These are phyloP conservation scores for Xyliphius kryptos DNA, from an alignment of 2,113 vertebrate genomes.

Conservation along the genomic window DNA sequence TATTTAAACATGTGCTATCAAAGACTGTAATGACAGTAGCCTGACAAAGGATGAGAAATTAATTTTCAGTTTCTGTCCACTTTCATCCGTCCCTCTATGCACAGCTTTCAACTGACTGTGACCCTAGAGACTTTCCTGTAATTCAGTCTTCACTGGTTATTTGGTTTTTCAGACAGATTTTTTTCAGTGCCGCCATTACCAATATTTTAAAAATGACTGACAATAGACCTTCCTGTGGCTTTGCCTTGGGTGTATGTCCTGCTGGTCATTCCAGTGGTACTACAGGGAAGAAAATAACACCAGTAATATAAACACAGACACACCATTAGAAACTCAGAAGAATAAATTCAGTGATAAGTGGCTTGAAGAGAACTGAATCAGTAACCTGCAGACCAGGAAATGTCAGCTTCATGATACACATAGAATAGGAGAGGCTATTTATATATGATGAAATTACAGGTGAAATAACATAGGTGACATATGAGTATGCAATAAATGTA, in stretches of 20 bases:
- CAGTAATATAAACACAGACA: conserved; percentile 39
- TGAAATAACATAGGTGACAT: too few relatives aligned
- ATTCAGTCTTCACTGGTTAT: conserved; percentile 22
- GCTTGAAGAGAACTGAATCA: conserved; percentile 46
- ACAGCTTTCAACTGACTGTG: neutral
- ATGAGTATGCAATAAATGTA: too few relatives aligned
- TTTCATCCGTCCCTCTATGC: neutral
- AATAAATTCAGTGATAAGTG: conserved; percentile 46
- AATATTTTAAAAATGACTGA: neutral
- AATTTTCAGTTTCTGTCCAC: neutral
- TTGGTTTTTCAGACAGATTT: conserved; percentile 23
- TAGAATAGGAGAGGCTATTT: neutral
- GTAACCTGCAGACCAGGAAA: conserved; percentile 11
- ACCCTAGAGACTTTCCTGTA: conserved; percentile 5
- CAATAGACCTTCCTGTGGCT: neutral
- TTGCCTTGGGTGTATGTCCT: neutral
- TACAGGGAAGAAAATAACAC: conserved; percentile 18
- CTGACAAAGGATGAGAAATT: conserved; percentile 9
- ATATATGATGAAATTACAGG: too few relatives aligned
- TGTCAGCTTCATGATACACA: conserved; percentile 4
- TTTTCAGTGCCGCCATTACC: conserved; percentile 3
- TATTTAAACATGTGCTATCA: too few relatives aligned
- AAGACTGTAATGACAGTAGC: too few relatives aligned
- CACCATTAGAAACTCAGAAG: conserved; percentile 52
- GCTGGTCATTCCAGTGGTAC: neutral